A percentile compares a stretch with the other conserved stretches of the same genome.
Evolutionary conservation across 2,888 invertebrate species (phyloP).

Genomic region (Spodoptera exigua): DNA sequence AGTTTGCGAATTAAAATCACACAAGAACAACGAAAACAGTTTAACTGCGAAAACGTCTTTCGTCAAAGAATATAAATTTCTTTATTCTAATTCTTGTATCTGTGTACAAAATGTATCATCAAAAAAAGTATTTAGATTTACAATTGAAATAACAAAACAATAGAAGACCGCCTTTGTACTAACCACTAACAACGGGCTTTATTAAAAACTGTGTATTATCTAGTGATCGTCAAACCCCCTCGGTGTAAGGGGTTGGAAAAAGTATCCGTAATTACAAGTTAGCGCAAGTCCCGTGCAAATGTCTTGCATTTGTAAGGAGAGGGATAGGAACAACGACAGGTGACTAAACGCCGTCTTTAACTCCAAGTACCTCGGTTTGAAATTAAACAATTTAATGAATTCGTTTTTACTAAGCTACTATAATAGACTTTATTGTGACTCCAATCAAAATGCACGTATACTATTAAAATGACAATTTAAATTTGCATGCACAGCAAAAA

Average conservation of each 20-base stretch:
- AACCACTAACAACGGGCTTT: neutral
- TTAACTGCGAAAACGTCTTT: no score
- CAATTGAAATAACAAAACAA: no score
- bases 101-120: no score
- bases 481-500: neutral
- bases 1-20: no score
- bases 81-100: no score
- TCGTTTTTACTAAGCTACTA: neutral
- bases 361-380: slow-evolving; percentile 1
- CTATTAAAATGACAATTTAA: neutral
- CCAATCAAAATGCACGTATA: no score
- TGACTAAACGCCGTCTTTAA: slow-evolving; percentile 30
- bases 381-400: slow-evolving; percentile 1
- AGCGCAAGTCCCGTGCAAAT: slow-evolving; percentile 19
- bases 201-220: neutral
- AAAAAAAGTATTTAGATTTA: no score
- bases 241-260: slow-evolving; percentile 17
- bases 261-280: slow-evolving; percentile 31
- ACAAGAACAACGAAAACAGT: no score
- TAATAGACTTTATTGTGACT: neutral
- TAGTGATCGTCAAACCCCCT: slow-evolving; percentile 18
- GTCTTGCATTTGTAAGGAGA: slow-evolving; percentile 28
- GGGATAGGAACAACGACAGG: slow-evolving; percentile 17
- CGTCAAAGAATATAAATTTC: no score
- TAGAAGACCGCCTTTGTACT: no score